These are phyloP conservation scores for Laterallus jamaicensis DNA, from an alignment of 2,113 vertebrate species.

Conservation along the genomic window DNA sequence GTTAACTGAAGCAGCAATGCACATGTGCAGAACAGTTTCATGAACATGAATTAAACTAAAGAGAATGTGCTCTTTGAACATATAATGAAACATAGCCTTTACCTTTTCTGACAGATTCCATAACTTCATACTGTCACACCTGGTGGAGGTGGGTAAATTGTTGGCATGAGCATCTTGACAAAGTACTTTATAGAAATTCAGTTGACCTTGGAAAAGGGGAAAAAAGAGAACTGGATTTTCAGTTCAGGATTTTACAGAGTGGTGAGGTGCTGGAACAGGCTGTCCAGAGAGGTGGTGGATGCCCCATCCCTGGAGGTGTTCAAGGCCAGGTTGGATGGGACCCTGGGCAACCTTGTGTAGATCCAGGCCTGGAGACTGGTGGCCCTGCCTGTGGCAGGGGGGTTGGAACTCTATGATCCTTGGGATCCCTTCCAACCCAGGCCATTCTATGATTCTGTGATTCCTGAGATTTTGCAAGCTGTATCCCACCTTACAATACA, in stretches of 20 bases:
- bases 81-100: neutral
- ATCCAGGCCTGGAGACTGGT: too few species aligned
- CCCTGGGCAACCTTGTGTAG: too few species aligned
- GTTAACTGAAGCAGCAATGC: neutral
- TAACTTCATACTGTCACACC: neutral
- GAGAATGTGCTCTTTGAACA: neutral
- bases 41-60: neutral
- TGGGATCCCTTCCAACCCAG: too few species aligned
- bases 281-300: too few species aligned
- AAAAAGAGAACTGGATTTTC: neutral
- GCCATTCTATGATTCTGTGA: too few species aligned
- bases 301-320: too few species aligned
- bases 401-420: too few species aligned
- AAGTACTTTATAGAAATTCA: neutral
- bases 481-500: neutral
- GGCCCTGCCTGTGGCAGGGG: too few species aligned
- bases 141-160: neutral
- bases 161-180: neutral
- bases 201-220: neutral
- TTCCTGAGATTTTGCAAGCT: neutral
- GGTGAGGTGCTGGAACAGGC: too few species aligned
- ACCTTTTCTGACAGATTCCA: neutral
- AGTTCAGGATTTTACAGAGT: too few species aligned
- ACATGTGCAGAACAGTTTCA: neutral
- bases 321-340: too few species aligned